Percentiles rank a stretch among this genome's conserved stretches.
phyloP scores from a whole-genome alignment of 1,140 invertebrate species.

The Streblospio benedicti region DNA sequence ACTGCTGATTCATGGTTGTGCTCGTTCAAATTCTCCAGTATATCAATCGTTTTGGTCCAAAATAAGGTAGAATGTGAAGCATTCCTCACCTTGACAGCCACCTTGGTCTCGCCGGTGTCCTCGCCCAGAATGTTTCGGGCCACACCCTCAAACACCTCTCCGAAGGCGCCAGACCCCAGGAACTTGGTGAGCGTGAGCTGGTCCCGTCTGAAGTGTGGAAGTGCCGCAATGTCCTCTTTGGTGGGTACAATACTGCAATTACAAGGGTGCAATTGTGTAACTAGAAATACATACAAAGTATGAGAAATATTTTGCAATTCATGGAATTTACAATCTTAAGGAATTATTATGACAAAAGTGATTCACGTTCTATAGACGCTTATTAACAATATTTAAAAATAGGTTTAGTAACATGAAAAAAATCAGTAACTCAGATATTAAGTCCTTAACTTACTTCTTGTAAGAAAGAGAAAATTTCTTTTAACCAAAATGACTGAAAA shows the following conservation, averaged over 20 bases:
- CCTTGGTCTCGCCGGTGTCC: conserved; percentile 51
- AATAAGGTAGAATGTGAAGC: too few relatives aligned
- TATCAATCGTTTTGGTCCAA: too few relatives aligned
- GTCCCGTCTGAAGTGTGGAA: conserved; percentile 74
- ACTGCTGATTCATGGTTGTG: too few relatives aligned
- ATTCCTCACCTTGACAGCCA: conserved; percentile 71
- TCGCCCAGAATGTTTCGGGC: conserved; percentile 47
- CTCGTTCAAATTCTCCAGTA: too few relatives aligned
- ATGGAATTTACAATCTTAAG: too few relatives aligned
- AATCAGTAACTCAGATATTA: too few relatives aligned
- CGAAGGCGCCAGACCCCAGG: conserved; percentile 90
- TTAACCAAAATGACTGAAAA: conserved; percentile 25
- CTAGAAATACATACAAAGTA: conserved; percentile 8
- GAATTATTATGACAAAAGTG: too few relatives aligned
- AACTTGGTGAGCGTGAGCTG: conserved; percentile 76
- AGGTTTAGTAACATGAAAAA: too few relatives aligned
- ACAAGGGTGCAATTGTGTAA: conserved; percentile 6
- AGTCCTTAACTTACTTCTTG: too few relatives aligned
- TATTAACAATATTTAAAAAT: too few relatives aligned
- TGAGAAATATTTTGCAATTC: too few relatives aligned
- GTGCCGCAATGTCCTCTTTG: conserved; percentile 58
- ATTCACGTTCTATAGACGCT: too few relatives aligned
- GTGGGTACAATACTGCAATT: conserved; percentile 47
- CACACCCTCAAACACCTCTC: conserved; percentile 84
- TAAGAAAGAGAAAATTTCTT: not conserved